Percentiles rank a stretch among this genome's conserved stretches.
Evolutionary conservation across 2,113 vertebrate genomes (phyloP).

Genomic region (Ochotona princeps): DNA sequence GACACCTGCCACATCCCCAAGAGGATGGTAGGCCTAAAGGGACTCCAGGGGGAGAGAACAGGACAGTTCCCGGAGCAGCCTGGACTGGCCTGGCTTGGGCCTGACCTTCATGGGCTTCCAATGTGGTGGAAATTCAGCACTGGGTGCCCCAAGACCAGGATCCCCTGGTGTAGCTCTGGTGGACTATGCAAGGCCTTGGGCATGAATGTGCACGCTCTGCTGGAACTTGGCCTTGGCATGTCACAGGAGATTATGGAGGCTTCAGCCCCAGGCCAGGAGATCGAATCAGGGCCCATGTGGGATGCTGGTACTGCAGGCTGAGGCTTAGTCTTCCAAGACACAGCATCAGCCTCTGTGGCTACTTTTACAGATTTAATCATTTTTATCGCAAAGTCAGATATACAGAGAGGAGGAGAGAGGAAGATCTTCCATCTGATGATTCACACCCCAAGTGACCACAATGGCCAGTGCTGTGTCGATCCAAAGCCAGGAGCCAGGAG

Average conservation of each 20-base stretch:
- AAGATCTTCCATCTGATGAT: no score
- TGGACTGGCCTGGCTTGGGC: neutral
- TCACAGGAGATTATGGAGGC: rapidly evolving
- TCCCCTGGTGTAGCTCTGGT: rapidly evolving
- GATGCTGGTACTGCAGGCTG: no score
- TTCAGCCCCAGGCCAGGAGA: neutral
- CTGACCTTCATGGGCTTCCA: neutral
- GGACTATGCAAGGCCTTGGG: rapidly evolving
- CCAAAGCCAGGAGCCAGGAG: no score
- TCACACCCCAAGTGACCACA: no score
- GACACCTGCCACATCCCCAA: rapidly evolving
- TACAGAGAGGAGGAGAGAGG: no score
- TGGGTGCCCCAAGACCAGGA: rapidly evolving
- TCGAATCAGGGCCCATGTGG: no score
- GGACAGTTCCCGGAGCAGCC: rapidly evolving
- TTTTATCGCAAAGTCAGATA: no score
- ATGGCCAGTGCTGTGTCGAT: no score
- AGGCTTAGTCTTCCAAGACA: no score
- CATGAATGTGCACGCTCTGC: rapidly evolving
- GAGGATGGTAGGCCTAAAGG: rapidly evolving
- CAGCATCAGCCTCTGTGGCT: no score
- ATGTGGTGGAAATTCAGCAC: rapidly evolving
- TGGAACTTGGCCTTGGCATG: neutral
- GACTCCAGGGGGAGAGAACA: rapidly evolving
- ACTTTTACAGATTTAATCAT: no score